Evolutionary conservation across 2,888 invertebrate genomes (phyloP), one percentile per base, ranked within the genome.

Genomic region (Lepetodrilus schrolli): DNA sequence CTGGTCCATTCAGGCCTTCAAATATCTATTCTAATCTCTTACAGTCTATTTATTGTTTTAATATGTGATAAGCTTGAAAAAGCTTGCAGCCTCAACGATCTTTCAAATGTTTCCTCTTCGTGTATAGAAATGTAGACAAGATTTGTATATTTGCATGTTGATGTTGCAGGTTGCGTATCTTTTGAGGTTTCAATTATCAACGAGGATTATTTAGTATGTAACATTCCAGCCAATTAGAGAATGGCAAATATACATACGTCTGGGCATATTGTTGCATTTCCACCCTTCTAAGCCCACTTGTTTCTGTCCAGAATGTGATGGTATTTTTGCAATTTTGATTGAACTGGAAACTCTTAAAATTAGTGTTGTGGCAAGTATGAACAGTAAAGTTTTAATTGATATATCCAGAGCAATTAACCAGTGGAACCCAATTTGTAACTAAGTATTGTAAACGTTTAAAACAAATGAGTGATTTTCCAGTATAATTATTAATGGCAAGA

Each of bases 191-290:
- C 58, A 58, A 8, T 30, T 30, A 58, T 34, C 58, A 58, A 58
- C 58, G 58, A 58, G 58, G n/a, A n/a, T n/a, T 58, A 34, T 58
- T 30, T 34, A 58, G 58, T 43, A 58, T 30, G 17, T 43, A 58
- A 58, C 58, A 58, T 58, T 58, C 58, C 58, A 58, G 58, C 58
- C 58, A 58, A 58, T 58, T 34, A 58, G 58, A 58, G 58, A 30
- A 30, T 17, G 58, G 26, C 58, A 58, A 30, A 48, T 21, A 48
- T 30, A 26, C 5, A 34, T 58, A 58, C 30, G 58, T 58, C n/a
- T 13, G 58, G 58, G 58, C 58, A 30, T 34, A 58, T n/a, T n/a
- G n/a, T n/a, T n/a, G n/a, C n/a, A n/a, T n/a, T n/a, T n/a, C n/a
- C n/a, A n/a, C n/a, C n/a, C n/a, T n/a, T n/a, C n/a, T n/a, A n/a